These are phyloP conservation scores for Endotricha flammealis DNA, from an alignment of 2,888 invertebrate genomes.

Conservation along the genomic window DNA sequence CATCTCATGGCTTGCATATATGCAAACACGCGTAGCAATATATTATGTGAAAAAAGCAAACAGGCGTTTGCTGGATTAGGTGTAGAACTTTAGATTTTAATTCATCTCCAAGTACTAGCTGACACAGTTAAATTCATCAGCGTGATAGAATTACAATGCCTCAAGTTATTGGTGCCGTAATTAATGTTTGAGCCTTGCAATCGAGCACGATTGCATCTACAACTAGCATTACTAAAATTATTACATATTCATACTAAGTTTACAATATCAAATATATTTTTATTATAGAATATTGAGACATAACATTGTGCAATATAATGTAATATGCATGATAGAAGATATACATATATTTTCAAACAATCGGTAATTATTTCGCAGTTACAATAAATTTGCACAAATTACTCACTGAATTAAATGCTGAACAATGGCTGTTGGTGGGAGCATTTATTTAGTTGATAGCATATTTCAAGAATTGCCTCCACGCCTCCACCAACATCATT, in stretches of 20 bases:
- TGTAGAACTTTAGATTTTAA: too few species aligned
- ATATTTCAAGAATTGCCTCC: too few species aligned
- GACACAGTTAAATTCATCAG: too few species aligned
- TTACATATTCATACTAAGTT: constrained; percentile 24
- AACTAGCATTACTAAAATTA: constrained; percentile 20
- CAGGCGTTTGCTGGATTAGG: too few species aligned
- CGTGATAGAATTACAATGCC: too few species aligned
- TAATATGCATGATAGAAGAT: constrained; percentile 63
- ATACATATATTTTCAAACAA: constrained; percentile 51
- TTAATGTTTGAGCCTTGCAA: too few species aligned
- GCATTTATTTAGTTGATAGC: neutral
- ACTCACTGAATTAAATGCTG: constrained; percentile 47
- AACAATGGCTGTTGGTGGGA: constrained; percentile 34
- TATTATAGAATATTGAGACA: constrained; percentile 72
- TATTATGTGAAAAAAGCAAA: too few species aligned
- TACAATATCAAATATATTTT: constrained; percentile 51
- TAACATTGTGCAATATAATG: constrained; percentile 74
- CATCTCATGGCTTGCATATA: too few species aligned
- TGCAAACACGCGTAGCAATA: too few species aligned
- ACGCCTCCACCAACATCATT: constrained; percentile 37
- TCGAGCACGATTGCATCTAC: constrained; percentile 9
- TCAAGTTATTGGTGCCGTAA: too few species aligned
- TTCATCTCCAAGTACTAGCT: too few species aligned
- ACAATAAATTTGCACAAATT: constrained; percentile 65
- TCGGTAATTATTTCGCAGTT: constrained; percentile 63